A percentile compares a stretch with the other conserved stretches of the same genome.
These are phyloP conservation scores for Seriola quinqueradiata DNA, from an alignment of 2,113 vertebrate genomes.

Conservation along the genomic window DNA sequence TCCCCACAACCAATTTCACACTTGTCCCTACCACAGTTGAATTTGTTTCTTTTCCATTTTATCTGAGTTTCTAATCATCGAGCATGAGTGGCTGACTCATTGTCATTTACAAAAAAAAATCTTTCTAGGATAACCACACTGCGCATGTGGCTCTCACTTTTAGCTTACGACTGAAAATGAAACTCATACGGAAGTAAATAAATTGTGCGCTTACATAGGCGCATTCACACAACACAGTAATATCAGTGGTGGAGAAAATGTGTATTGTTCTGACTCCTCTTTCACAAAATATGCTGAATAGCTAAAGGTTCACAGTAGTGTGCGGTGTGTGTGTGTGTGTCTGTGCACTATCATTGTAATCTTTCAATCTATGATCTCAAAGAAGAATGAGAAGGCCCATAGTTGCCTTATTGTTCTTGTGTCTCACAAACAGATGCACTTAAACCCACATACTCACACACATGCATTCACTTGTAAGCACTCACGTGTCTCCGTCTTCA, in stretches of 20 bases:
- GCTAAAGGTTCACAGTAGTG: not conserved
- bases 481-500: slow-evolving; percentile 91
- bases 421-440: not conserved
- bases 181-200: slow-evolving; percentile 38
- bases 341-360: not conserved
- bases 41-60: slow-evolving; percentile 9
- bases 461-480: not conserved
- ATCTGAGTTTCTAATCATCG: slow-evolving; percentile 21
- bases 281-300: not conserved
- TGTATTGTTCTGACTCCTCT: not conserved
- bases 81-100: slow-evolving; percentile 52
- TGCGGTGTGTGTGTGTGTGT: not conserved
- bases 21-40: not conserved
- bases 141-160: slow-evolving; percentile 28
- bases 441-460: not conserved
- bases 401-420: not conserved
- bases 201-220: not conserved
- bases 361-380: not conserved
- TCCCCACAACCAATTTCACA: slow-evolving; percentile 28
- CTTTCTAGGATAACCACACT: slow-evolving; percentile 34
- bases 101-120: not conserved
- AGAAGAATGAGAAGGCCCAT: not conserved
- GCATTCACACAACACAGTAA: not conserved
- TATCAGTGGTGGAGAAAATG: not conserved
- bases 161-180: slow-evolving; percentile 33